Evolutionary conservation across 2,888 invertebrate genomes (phyloP).

Genomic region (Agrochola lota): DNA sequence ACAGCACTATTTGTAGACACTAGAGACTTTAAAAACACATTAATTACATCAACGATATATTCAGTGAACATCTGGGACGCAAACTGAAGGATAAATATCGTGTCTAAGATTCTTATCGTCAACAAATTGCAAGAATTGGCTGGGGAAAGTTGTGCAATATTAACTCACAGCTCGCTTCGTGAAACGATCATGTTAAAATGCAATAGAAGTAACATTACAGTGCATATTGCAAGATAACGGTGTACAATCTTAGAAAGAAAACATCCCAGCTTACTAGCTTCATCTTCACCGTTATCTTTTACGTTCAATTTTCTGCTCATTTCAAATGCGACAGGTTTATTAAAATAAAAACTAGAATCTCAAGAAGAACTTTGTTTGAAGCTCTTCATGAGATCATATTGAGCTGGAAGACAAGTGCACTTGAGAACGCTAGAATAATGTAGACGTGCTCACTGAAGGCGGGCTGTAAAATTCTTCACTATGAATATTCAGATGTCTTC

Average conservation of each 20-base stretch:
- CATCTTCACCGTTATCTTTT: conserved; percentile 16
- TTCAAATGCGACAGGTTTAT: conserved; percentile 40
- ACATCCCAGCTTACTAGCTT: neutral
- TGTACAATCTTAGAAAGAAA: neutral
- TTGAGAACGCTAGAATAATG: conserved; percentile 45
- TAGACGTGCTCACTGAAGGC: conserved; percentile 16
- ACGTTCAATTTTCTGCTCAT: conserved; percentile 26
- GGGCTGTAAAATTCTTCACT: conserved; percentile 54
- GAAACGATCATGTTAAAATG: conserved; percentile 24
- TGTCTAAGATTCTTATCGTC: conserved; percentile 28
- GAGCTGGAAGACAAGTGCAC: conserved; percentile 41
- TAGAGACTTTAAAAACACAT: neutral
- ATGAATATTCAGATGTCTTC: conserved; percentile 60
- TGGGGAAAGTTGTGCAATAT: conserved; percentile 32
- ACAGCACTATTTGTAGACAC: neutral
- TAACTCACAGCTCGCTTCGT: conserved; percentile 9
- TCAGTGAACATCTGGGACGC: conserved; percentile 13
- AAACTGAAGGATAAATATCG: conserved; percentile 26
- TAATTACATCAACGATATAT: neutral
- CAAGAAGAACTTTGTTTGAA: conserved; percentile 28
- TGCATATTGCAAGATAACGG: conserved; percentile 12
- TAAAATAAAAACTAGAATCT: conserved; percentile 36
- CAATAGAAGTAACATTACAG: conserved; percentile 15
- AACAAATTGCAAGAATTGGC: conserved; percentile 32
- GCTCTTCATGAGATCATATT: conserved; percentile 32